Evolutionary conservation across 2,797 vertebrate genomes (phyloP).

Genomic region (Pangasius krempfi): DNA sequence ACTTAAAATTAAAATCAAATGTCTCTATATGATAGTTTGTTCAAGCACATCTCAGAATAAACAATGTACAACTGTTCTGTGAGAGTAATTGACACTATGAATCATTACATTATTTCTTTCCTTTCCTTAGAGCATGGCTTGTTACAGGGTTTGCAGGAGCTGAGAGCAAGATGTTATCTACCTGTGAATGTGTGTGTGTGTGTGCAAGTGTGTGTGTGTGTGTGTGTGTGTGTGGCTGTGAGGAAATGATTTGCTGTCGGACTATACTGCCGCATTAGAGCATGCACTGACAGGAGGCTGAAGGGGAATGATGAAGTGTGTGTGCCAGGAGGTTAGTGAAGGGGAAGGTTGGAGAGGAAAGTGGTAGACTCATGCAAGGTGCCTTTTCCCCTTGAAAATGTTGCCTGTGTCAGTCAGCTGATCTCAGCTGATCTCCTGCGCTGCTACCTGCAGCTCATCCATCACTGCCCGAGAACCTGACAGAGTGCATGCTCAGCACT

Average conservation of each 20-base stretch:
- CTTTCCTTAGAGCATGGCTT: background rate
- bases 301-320: constrained; percentile 40
- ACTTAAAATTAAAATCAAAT: background rate
- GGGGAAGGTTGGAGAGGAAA: constrained; percentile 8
- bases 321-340: constrained; percentile 26
- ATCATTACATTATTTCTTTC: background rate
- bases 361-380: constrained; percentile 46
- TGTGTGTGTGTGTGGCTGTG: background rate
- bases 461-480: constrained; percentile 32
- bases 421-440: constrained; percentile 46
- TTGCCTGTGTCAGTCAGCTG: constrained; percentile 39
- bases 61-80: background rate
- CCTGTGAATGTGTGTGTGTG: constrained; percentile 11
- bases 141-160: background rate
- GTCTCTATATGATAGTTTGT: background rate
- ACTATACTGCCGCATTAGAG: constrained; percentile 34
- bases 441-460: constrained; percentile 48
- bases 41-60: background rate
- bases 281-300: constrained; percentile 40
- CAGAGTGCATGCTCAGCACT: constrained; percentile 52
- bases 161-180: constrained; percentile 18
- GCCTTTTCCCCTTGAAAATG: constrained; percentile 43
- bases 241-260: constrained; percentile 31
- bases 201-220: constrained; percentile 13
- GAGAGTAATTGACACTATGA: background rate